Conservation (phyloP, 2,888 invertebrate genomes). For the Zygogramma bicolorata region DNA sequence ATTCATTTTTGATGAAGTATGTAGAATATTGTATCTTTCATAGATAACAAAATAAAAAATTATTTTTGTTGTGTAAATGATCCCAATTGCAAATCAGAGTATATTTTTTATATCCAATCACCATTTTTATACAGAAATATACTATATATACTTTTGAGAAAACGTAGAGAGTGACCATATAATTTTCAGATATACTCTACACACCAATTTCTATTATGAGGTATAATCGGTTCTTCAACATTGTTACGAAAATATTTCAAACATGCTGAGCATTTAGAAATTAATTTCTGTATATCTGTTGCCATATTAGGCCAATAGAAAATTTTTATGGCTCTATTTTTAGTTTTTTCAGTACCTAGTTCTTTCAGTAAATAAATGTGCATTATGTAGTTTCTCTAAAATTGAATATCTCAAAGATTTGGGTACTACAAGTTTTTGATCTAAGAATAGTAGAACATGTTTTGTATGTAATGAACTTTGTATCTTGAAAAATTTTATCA, state of each 20-base stretch:
- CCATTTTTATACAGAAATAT: too few species aligned
- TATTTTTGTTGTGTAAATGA: too few species aligned
- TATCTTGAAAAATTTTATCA: too few species aligned
- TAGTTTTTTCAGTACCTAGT: conserved; percentile 57
- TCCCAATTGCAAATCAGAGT: too few species aligned
- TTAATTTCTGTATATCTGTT: conserved; percentile 49
- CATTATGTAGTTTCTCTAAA: conserved; percentile 52
- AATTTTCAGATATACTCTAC: too few species aligned
- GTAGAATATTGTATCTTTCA: too few species aligned
- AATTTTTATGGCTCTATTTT: conserved; percentile 49
- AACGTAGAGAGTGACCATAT: too few species aligned
- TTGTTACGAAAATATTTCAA: conserved; percentile 29
- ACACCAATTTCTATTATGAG: conserved; percentile 34
- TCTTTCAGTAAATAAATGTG: conserved; percentile 56
- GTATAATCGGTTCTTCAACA: conserved; percentile 41
- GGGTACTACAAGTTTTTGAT: conserved; percentile 16
- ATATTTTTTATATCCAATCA: too few species aligned
- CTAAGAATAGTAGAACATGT: conserved; percentile 17
- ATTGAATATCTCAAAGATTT: conserved; percentile 42
- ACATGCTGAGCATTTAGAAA: conserved; percentile 27
- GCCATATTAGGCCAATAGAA: conserved; percentile 58
- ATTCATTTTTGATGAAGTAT: too few species aligned
- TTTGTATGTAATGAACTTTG: background rate
- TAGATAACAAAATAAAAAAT: too few species aligned
- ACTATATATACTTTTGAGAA: too few species aligned